These are phyloP conservation scores for Mormyrus iriodes DNA, from an alignment of 2,113 vertebrate species.

Conservation along the genomic window DNA sequence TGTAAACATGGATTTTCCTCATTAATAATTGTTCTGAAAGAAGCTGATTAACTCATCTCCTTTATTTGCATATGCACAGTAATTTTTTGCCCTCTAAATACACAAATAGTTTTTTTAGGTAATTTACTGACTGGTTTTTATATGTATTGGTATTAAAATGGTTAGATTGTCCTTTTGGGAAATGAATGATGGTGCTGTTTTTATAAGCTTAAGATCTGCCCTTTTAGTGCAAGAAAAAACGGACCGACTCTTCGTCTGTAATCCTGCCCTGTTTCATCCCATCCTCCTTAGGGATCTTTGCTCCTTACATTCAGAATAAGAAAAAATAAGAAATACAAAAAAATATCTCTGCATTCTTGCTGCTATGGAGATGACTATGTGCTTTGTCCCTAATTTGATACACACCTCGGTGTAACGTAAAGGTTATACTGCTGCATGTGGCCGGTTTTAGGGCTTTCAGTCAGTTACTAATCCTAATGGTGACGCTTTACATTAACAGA, in stretches of 20 bases:
- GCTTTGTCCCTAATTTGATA: background rate
- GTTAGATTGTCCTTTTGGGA: background rate
- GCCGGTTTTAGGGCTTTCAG: background rate
- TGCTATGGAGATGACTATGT: background rate
- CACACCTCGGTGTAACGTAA: background rate
- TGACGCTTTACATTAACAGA: background rate
- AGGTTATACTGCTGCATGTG: background rate
- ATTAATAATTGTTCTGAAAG: background rate
- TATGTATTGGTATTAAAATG: background rate
- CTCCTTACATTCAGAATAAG: background rate
- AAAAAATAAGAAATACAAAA: background rate
- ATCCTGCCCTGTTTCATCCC: background rate
- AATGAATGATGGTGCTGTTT: background rate
- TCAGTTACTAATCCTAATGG: background rate
- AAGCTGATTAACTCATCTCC: background rate
- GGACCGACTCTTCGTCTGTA: background rate
- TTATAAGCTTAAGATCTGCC: background rate
- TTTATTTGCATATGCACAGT: background rate
- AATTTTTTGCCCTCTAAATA: background rate
- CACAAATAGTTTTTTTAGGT: background rate
- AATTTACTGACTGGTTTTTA: background rate
- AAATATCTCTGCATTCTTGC: background rate
- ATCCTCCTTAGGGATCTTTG: background rate
- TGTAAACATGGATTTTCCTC: background rate
- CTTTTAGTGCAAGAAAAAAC: background rate